Evolutionary conservation across 2,113 vertebrate genomes (phyloP), one percentile per base, ranked within the genome.

Genomic region (Pycnonotus jocosus): DNA sequence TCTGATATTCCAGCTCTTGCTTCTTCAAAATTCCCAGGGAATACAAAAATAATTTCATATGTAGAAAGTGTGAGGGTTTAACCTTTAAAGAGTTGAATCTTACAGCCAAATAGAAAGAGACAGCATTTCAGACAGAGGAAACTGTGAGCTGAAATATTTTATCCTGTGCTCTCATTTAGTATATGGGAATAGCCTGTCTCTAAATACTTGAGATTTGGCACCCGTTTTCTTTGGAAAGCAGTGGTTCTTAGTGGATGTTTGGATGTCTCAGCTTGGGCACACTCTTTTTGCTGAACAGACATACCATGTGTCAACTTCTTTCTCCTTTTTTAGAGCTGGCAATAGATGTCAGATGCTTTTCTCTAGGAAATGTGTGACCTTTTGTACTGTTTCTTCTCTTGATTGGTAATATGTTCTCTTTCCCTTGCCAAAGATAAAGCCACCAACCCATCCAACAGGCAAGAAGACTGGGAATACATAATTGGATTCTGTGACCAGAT

Each of bases 401-500:
- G n/a, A 61, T 31, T 65, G 7, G 5, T 96, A 87, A 93, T 40
- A n/a, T 22, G 7, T 76, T 73, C 78, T 73, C 12, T 96, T 65
- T 96, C 61, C 74, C 87, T 88, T 97, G 17, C 82, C 54, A 57
- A 96, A 99, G 99, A 99, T 98, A 99, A 99, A 98, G 99, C 99
- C 97, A 99, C 99, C 84, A 99, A 98, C 93, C 99, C 99, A 14
- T 98, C 98, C 85, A 99, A 99, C 97, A 98, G 99, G 71, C 98
- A 99, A 57, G 99, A 99, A 64, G 99, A 99, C 95, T 99, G 99
- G 99, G 99, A 99, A 62, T 99, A 99, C 80, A 99, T 99, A 47
- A 99, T 99, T 7, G 99, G 99, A 92, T 99, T 99, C 98, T 99
- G 99, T 95, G 99, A 99, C 95, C 99, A 99, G 96, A 98, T 99